phyloP scores from a whole-genome alignment of 2,797 vertebrate genomes.

The Cuculus canorus region DNA sequence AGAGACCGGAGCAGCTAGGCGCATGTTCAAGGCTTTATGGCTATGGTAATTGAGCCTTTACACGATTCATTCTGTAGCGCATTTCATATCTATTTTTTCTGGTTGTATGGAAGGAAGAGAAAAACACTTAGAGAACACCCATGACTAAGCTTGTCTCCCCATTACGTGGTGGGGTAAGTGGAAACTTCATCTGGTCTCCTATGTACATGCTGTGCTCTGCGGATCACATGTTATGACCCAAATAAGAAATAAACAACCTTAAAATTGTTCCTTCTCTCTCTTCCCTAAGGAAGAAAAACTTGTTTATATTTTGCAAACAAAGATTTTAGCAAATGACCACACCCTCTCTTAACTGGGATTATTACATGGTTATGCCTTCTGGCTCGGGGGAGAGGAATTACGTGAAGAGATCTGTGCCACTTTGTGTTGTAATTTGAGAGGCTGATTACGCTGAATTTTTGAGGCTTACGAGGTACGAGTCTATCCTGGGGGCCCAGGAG shows the following conservation, averaged over 20 bases:
- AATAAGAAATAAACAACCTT: background rate
- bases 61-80: background rate
- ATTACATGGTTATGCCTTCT: background rate
- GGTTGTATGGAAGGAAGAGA: background rate
- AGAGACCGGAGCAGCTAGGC: background rate
- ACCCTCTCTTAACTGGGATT: background rate
- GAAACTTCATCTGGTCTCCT: background rate
- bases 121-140: background rate
- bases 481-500: background rate
- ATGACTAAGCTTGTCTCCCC: background rate
- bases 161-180: background rate
- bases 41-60: background rate
- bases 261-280: background rate
- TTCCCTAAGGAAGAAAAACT: conserved; percentile 9
- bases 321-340: background rate
- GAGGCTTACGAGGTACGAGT: background rate
- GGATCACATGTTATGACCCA: background rate
- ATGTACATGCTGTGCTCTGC: background rate
- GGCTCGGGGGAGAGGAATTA: conserved; percentile 5
- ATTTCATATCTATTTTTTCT: background rate
- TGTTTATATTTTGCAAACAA: conserved; percentile 20
- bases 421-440: background rate
- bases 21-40: background rate
- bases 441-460: background rate
- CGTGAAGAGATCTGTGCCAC: background rate